Evolutionary conservation across 2,888 invertebrate species (phyloP), one percentile per base, ranked within the genome.

Genomic region (Macrosiphum euphorbiae): DNA sequence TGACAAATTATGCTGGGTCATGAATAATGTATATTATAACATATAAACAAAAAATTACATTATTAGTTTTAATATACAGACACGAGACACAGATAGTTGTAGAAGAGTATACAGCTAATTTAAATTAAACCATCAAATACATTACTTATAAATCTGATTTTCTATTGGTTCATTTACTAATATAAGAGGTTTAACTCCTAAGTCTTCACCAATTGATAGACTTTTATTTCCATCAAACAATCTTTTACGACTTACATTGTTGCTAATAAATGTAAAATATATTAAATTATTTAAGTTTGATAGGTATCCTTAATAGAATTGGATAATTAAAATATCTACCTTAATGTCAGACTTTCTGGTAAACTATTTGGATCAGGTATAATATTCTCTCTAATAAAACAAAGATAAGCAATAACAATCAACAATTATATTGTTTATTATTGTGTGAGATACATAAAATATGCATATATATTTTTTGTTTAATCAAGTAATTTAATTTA

Each of bases 121-220:
- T 55, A 55, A 55, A 55, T 55, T 55, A 55, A 55, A 55, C 20
- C 55, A 55, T 55, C 55, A 55, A 55, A 55, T 55, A 55, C 55
- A n/a, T n/a, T 67, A 67, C 67, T 67, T 67, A 67, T 67, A n/a
- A 67, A 67, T 67, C 67, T n/a, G 67, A 2, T n/a, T 0, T 28
- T n/a, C n/a, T n/a, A 28, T 67, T n/a, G 28, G n/a, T 67, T 67
- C n/a, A 67, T 67, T 67, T 67, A n/a, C n/a, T n/a, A n/a, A 67
- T n/a, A n/a, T 67, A n/a, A 67, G 67, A 67, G n/a, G 67, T n/a
- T 67, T 11, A n/a, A 67, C 67, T n/a, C 67, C 67, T n/a, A 67
- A n/a, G n/a, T 67, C 67, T n/a, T 67, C 67, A 67, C n/a, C n/a
- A 67, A 28, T 67, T 67, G 67, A 67, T 67, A n/a, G n/a, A n/a